Conservation (phyloP, 1,140 invertebrate genomes). For the Megalopta genalis region DNA sequence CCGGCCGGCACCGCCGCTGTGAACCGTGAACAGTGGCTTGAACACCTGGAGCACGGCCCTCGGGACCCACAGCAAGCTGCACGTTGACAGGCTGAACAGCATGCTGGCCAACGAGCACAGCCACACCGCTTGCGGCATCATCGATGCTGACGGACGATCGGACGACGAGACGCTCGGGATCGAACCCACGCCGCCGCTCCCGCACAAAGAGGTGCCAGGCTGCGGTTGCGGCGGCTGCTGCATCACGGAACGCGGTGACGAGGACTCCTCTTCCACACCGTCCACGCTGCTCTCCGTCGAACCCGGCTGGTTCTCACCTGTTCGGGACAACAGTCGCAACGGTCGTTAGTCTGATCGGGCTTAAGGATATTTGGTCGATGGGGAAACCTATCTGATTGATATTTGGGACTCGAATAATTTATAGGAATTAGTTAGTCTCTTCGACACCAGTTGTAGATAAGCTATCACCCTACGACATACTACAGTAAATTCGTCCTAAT, state of each 20-base stretch:
- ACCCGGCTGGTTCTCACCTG: slow-evolving; percentile 27
- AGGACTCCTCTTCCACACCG: background rate
- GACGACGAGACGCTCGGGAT: slow-evolving; percentile 54
- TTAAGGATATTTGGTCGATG: too few species aligned
- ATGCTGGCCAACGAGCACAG: slow-evolving; percentile 34
- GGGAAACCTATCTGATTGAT: too few species aligned
- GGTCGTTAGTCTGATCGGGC: too few species aligned
- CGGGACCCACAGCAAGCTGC: background rate
- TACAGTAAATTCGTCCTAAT: too few species aligned
- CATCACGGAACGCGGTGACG: background rate
- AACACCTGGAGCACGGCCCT: too few species aligned
- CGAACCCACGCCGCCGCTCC: slow-evolving; percentile 63
- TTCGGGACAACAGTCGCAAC: background rate
- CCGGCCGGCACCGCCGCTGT: background rate
- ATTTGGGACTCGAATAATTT: too few species aligned
- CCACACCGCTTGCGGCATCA: slow-evolving; percentile 40
- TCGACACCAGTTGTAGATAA: too few species aligned
- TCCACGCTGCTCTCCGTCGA: slow-evolving; percentile 13
- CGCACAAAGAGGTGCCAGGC: slow-evolving; percentile 64
- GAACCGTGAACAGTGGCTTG: background rate
- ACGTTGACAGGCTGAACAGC: slow-evolving; percentile 4
- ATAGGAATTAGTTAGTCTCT: too few species aligned
- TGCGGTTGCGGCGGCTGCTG: slow-evolving; percentile 41
- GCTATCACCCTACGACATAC: too few species aligned
- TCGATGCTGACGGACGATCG: slow-evolving; percentile 17